Conservation (phyloP, 2,888 invertebrate genomes). For the Synanthedon vespiformis region DNA sequence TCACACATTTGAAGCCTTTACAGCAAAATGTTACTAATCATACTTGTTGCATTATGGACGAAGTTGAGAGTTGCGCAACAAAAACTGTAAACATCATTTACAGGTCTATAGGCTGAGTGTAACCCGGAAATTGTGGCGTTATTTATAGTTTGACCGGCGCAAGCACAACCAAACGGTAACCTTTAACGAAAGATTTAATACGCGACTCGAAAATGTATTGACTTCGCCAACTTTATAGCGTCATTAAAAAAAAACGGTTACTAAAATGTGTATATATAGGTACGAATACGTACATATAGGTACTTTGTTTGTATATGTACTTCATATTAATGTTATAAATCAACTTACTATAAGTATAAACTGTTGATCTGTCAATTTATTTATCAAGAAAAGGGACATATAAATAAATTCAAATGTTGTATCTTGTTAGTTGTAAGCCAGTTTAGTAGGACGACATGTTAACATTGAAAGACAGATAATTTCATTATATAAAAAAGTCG, state of each 20-base stretch:
- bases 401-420: too few relatives aligned
- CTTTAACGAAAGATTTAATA: slow-evolving; percentile 14
- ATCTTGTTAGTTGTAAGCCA: too few relatives aligned
- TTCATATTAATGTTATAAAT: background rate
- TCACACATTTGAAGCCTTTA: background rate
- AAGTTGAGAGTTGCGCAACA: slow-evolving; percentile 21
- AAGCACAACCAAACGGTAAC: slow-evolving; percentile 27
- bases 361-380: too few relatives aligned
- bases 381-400: too few relatives aligned
- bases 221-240: background rate
- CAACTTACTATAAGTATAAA: too few relatives aligned
- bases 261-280: background rate
- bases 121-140: slow-evolving; percentile 33
- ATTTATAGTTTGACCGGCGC: slow-evolving; percentile 36
- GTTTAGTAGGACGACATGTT: too few relatives aligned
- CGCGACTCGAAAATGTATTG: background rate
- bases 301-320: background rate
- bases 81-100: slow-evolving; percentile 28
- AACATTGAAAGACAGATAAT: too few relatives aligned
- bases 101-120: slow-evolving; percentile 17
- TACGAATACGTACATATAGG: background rate
- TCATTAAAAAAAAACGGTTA: background rate
- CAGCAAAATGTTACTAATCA: slow-evolving; percentile 6
- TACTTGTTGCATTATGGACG: slow-evolving; percentile 9
- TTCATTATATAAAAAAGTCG: too few relatives aligned